Evolutionary conservation across 1,140 invertebrate genomes (phyloP), one percentile per base, ranked within the genome.

Genomic region (Dufourea novaeangliae): DNA sequence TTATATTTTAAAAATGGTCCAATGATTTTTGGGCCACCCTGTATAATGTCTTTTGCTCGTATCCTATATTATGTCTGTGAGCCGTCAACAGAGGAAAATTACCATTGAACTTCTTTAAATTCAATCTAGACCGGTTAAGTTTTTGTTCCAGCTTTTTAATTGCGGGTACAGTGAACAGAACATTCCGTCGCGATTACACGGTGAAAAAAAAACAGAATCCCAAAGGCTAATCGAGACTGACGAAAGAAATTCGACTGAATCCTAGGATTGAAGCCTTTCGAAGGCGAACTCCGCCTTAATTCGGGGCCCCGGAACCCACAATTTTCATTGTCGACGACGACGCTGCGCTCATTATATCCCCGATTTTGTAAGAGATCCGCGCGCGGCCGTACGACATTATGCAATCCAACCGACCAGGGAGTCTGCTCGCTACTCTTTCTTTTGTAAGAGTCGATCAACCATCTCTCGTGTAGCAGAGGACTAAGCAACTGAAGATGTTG

Each of bases 321-420:
- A 84, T 85, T 78, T 76, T 85, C 66, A 63, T 69, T 72, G 32
- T 54, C 56, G 69, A 54, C 64, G 25, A n/a, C n/a, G n/a, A n/a
- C n/a, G n/a, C n/a, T n/a, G 57, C 59, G 69, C 22, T 71, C 56
- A 78, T 84, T 78, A 84, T 75, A n/a, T 72, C 69, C 67, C n/a
- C 68, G 68, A 62, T 84, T 68, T 78, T 69, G 79, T 54, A 83
- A 84, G 75, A 79, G 34, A 84, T 71, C 37, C 54, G 61, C 73
- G 59, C 54, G 61, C 73, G 59, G 27, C 39, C 46, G 50, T 62
- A 39, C 59, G 52, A 39, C 44, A 79, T 85, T 82, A 68, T 70
- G 71, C 69, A 79, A 84, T 77, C 69, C 76, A 73, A 83, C 46
- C 14, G 61, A n/a, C n/a, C 56, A 67, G 57, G 3, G 32, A 57